Conservation (phyloP, 2,113 vertebrate genomes). For the Melanerpes formicivorus region DNA sequence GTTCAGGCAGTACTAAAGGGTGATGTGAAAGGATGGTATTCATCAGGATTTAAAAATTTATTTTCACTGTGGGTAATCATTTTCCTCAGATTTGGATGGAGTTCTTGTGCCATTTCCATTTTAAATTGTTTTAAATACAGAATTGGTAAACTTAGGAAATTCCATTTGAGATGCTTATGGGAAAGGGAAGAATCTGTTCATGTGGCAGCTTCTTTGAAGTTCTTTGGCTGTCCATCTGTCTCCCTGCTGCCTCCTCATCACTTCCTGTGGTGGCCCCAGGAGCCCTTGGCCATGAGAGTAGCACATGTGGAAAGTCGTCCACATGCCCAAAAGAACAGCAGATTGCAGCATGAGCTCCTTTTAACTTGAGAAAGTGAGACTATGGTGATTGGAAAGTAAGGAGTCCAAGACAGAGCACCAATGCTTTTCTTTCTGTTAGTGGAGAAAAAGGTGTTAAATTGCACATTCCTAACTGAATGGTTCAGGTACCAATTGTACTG, state of each 20-base stretch:
- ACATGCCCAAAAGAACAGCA: not conserved
- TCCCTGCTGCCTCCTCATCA: slow-evolving; percentile 51
- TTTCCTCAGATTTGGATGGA: not conserved
- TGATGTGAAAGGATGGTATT: not conserved
- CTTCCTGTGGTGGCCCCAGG: slow-evolving; percentile 56
- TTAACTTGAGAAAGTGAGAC: not conserved
- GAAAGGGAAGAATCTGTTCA: slow-evolving; percentile 33
- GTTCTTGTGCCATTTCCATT: not conserved
- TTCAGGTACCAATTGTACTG: not conserved
- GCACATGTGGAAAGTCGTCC: slow-evolving; percentile 56
- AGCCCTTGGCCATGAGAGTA: slow-evolving; percentile 25
- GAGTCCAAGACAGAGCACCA: not conserved
- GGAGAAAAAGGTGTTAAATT: not conserved
- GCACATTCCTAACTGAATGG: not conserved
- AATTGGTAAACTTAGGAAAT: slow-evolving; percentile 43
- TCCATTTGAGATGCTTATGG: slow-evolving; percentile 25
- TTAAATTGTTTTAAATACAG: not conserved
- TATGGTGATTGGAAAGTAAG: not conserved
- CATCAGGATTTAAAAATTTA: not conserved
- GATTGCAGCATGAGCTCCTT: slow-evolving; percentile 21
- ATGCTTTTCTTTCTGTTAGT: not conserved
- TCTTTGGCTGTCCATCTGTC: slow-evolving; percentile 53
- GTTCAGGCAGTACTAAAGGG: not conserved
- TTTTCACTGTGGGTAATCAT: not conserved
- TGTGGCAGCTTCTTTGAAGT: slow-evolving; percentile 64